Evolutionary conservation across 2,797 vertebrate species (phyloP).

Genomic region (Dendrocincla tyrannina): DNA sequence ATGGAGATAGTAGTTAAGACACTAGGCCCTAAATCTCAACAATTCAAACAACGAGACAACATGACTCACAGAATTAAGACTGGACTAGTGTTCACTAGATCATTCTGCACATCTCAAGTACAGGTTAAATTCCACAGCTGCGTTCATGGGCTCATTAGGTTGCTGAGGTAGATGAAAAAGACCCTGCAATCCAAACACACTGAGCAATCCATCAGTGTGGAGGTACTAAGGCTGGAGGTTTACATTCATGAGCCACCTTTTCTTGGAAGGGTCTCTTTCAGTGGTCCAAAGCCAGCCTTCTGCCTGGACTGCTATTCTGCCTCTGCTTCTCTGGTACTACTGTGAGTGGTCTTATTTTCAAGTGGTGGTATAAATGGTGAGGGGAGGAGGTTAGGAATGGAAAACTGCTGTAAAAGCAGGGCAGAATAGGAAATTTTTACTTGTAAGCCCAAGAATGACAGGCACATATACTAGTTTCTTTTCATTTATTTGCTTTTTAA

Average conservation of each 20-base stretch:
- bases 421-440: background rate
- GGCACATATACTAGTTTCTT: background rate
- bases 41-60: background rate
- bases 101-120: background rate
- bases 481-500: background rate
- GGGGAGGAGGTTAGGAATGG: background rate
- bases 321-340: background rate
- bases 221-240: background rate
- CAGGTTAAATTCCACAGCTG: background rate
- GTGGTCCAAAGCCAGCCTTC: background rate
- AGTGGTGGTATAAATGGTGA: background rate
- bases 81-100: background rate
- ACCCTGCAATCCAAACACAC: background rate
- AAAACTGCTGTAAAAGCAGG: background rate
- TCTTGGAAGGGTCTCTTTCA: background rate
- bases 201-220: background rate
- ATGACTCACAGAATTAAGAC: accelerated
- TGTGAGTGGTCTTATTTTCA: background rate
- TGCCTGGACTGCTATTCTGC: background rate
- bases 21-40: background rate
- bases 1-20: background rate
- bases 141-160: background rate
- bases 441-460: background rate
- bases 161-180: background rate
- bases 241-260: background rate